phyloP scores from a whole-genome alignment of 2,113 vertebrate species.

The Gopherus evgoodei region DNA sequence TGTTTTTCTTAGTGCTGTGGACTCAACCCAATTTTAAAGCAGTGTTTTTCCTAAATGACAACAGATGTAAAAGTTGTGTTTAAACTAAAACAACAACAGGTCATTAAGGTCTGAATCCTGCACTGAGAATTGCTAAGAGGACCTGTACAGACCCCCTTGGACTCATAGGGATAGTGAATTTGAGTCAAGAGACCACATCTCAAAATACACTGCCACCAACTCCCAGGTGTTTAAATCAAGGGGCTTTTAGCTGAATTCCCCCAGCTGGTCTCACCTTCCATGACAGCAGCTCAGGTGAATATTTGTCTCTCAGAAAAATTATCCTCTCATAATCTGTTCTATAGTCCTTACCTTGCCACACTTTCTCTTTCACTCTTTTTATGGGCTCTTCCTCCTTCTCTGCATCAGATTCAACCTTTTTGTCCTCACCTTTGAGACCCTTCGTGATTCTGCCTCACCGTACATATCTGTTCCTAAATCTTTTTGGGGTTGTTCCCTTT shows the following conservation, averaged over 20 bases:
- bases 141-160: not conserved
- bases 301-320: not conserved
- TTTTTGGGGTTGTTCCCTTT: no score
- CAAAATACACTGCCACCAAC: accelerated
- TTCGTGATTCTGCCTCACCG: accelerated
- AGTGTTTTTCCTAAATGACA: not conserved
- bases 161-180: not conserved
- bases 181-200: not conserved
- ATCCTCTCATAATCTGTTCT: accelerated
- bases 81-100: not conserved
- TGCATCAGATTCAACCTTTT: not conserved
- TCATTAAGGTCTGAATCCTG: not conserved
- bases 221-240: accelerated
- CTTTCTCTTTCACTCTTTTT: not conserved
- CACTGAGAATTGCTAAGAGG: not conserved
- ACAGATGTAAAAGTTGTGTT: not conserved
- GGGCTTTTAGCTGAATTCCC: not conserved
- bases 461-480: not conserved
- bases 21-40: not conserved
- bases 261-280: accelerated
- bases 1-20: not conserved
- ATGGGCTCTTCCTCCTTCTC: not conserved
- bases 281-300: accelerated
- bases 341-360: not conserved
- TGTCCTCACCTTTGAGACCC: not conserved